phyloP scores from a whole-genome alignment of 2,888 invertebrate species.

The Xestia ashworthii region DNA sequence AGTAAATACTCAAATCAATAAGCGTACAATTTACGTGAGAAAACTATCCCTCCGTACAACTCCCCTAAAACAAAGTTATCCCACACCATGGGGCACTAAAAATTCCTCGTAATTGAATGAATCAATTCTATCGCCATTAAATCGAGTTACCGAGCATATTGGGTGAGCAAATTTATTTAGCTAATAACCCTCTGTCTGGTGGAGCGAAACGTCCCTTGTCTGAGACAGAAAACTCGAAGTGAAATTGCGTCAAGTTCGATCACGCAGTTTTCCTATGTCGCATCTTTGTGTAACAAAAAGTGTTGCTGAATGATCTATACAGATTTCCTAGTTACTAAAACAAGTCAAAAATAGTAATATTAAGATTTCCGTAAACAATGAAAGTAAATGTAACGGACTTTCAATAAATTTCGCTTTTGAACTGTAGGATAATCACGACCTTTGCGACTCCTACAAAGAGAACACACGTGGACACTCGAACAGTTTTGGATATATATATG shows the following conservation, averaged over 20 bases:
- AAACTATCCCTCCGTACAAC: constrained; percentile 80
- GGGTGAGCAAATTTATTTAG: constrained; percentile 90
- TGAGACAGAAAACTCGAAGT: constrained; percentile 32
- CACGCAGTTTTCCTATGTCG: constrained; percentile 1
- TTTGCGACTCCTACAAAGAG: not conserved
- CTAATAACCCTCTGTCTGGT: constrained; percentile 85
- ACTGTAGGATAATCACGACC: not conserved
- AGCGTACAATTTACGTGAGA: constrained; percentile 85
- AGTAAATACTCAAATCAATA: constrained; percentile 78
- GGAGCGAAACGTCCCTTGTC: constrained; percentile 80
- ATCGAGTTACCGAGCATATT: constrained; percentile 91
- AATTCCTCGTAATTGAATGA: constrained; percentile 91
- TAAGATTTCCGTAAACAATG: not conserved
- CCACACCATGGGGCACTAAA: constrained; percentile 88
- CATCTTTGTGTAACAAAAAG: not conserved
- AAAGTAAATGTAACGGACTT: not conserved
- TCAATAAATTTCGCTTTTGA: not conserved
- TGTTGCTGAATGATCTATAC: not conserved
- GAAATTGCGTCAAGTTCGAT: constrained; percentile 35
- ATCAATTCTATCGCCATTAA: constrained; percentile 91
- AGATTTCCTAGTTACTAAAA: not conserved
- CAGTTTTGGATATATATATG: not conserved
- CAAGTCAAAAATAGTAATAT: not conserved
- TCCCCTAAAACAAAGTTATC: constrained; percentile 89
- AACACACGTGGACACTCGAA: not conserved